phyloP scores from a whole-genome alignment of 2,888 invertebrate species.

The Pachliopta kotzebuea region DNA sequence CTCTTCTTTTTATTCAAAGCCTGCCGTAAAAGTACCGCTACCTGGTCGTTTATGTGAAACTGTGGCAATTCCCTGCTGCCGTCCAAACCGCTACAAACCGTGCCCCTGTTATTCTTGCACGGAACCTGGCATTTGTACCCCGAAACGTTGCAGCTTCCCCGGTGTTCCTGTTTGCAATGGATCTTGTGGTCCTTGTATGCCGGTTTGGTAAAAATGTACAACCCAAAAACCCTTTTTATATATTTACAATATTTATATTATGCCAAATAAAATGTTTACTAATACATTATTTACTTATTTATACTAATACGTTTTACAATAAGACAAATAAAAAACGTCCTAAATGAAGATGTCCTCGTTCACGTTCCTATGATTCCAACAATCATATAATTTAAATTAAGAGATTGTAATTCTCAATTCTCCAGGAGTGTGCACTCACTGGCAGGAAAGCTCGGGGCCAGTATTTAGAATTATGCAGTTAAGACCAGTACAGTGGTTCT shows the following conservation, averaged over 20 bases:
- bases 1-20: conserved; percentile 43
- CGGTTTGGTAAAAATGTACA: conserved; percentile 54
- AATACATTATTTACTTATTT: not conserved
- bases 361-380: too few species aligned
- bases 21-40: conserved; percentile 46
- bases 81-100: conserved; percentile 75
- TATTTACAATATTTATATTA: not conserved
- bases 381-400: too few species aligned
- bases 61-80: conserved; percentile 76
- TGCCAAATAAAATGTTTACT: not conserved
- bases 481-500: too few species aligned
- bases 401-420: too few species aligned
- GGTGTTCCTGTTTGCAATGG: conserved; percentile 64
- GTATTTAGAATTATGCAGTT: too few species aligned
- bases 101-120: conserved; percentile 79
- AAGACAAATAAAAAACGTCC: too few species aligned
- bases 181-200: conserved; percentile 69
- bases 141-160: conserved; percentile 68
- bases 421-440: too few species aligned
- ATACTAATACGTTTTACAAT: too few species aligned
- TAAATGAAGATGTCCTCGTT: too few species aligned
- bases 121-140: conserved; percentile 57
- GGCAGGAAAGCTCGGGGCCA: too few species aligned
- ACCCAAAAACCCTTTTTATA: not conserved
- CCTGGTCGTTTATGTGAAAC: conserved; percentile 50